Conservation (phyloP, 1,140 invertebrate genomes). For the Dendroctonus valens region DNA sequence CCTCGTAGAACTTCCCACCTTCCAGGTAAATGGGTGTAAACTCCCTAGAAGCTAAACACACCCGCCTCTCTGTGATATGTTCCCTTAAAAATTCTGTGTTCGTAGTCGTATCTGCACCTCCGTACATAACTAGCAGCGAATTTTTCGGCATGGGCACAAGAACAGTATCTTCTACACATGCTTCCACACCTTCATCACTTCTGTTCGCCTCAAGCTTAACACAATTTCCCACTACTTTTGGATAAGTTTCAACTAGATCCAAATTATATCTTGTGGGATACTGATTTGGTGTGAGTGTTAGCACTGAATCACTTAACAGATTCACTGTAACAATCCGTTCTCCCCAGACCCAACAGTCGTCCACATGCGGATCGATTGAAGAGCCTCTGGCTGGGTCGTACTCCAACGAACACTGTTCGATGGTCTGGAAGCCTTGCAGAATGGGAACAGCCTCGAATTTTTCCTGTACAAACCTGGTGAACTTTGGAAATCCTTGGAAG, state of each 20-base stretch:
- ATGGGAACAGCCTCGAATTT: slow-evolving; percentile 67
- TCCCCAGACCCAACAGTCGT: slow-evolving; percentile 99
- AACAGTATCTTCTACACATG: slow-evolving; percentile 54
- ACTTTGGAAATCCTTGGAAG: slow-evolving; percentile 87
- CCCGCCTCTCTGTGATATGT: slow-evolving; percentile 74
- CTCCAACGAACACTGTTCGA: slow-evolving; percentile 96
- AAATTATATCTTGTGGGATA: slow-evolving; percentile 70
- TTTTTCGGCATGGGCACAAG: slow-evolving; percentile 82
- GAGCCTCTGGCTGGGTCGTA: slow-evolving; percentile 85
- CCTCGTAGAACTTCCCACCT: slow-evolving; percentile 56
- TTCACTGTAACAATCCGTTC: slow-evolving; percentile 95
- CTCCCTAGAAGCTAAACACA: slow-evolving; percentile 93
- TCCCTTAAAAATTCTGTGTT: slow-evolving; percentile 83
- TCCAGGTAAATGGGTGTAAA: slow-evolving; percentile 81
- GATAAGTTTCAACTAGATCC: slow-evolving; percentile 50
- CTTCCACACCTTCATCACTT: slow-evolving; percentile 25
- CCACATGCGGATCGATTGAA: slow-evolving; percentile 96
- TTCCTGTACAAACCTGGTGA: slow-evolving; percentile 79
- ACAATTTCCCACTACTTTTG: slow-evolving; percentile 40
- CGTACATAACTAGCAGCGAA: slow-evolving; percentile 85
- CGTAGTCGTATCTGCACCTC: slow-evolving; percentile 85
- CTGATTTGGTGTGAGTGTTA: slow-evolving; percentile 76
- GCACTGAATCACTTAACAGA: slow-evolving; percentile 74
- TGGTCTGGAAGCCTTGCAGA: slow-evolving; percentile 77
- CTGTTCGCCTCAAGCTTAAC: not conserved